phyloP scores from a whole-genome alignment of 2,888 invertebrate genomes.

The Arenicola marina region DNA sequence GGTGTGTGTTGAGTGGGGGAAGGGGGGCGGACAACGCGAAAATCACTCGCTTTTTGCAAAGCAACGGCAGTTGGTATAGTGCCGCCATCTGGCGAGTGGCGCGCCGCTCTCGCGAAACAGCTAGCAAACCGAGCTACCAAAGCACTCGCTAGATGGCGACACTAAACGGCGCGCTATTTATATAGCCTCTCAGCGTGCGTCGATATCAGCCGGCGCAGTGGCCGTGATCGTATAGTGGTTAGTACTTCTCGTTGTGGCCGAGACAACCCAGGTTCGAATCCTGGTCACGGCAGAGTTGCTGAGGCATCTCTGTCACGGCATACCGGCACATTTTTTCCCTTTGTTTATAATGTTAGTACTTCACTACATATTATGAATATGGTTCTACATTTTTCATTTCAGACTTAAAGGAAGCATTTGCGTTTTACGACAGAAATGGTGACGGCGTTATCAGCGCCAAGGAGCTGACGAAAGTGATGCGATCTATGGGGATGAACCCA shows the following conservation, averaged over 20 bases:
- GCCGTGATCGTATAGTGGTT: conserved; percentile 55
- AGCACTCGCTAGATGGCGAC: too few relatives aligned
- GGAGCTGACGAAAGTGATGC: conserved; percentile 22
- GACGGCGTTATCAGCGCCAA: conserved; percentile 17
- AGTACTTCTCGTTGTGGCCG: conserved; percentile 55
- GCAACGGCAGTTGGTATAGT: too few relatives aligned
- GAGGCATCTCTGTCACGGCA: conserved; percentile 12
- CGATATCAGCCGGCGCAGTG: conserved; percentile 4
- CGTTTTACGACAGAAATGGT: conserved; percentile 17
- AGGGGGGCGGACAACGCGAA: too few relatives aligned
- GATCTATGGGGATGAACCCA: conserved; percentile 22
- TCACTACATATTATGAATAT: neutral
- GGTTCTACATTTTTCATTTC: too few relatives aligned
- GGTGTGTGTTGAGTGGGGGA: too few relatives aligned
- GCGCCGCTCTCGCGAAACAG: too few relatives aligned
- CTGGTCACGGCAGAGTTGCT: conserved; percentile 47
- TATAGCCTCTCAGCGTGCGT: neutral
- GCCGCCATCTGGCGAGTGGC: too few relatives aligned
- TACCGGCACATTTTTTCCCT: conserved; percentile 2
- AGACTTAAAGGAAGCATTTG: conserved; percentile 22
- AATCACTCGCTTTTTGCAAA: too few relatives aligned
- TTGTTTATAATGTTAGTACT: neutral
- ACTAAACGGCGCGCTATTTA: too few relatives aligned
- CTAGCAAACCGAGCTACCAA: too few relatives aligned
- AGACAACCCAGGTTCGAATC: conserved; percentile 56